Conservation (phyloP, 1,140 invertebrate genomes). For the Nymphalis io region DNA sequence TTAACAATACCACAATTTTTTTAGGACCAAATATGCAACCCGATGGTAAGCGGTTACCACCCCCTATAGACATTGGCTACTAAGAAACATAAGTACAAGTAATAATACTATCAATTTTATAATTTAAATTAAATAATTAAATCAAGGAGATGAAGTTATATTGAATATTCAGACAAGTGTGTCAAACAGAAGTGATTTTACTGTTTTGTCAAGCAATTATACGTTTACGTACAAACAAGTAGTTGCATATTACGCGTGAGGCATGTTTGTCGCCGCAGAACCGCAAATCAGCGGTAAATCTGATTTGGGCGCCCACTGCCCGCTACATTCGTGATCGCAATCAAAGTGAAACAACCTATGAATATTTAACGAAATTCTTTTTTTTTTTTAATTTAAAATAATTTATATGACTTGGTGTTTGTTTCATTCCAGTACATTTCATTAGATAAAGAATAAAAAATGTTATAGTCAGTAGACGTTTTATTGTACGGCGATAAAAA, state of each 20-base stretch:
- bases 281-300: conserved; percentile 32
- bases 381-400: conserved; percentile 2
- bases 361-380: conserved; percentile 25
- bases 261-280: conserved; percentile 25
- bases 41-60: too few relatives aligned
- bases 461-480: neutral
- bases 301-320: conserved; percentile 26
- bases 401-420: conserved; percentile 6
- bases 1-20: too few relatives aligned
- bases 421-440: neutral
- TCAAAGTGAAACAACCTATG: conserved; percentile 30
- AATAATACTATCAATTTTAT: too few relatives aligned
- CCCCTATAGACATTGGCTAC: too few relatives aligned
- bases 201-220: conserved; percentile 1
- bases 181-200: neutral
- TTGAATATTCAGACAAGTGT: too few relatives aligned
- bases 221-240: conserved; percentile 19
- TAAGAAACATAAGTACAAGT: too few relatives aligned
- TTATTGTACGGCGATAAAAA: conserved; percentile 1
- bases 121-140: too few relatives aligned
- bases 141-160: too few relatives aligned
- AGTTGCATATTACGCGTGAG: conserved; percentile 26
- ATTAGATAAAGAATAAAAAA: conserved; percentile 7
- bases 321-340: conserved; percentile 31
- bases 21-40: too few relatives aligned